Evolutionary conservation across 2,888 invertebrate genomes (phyloP).

Genomic region (Melipona bicolor): DNA sequence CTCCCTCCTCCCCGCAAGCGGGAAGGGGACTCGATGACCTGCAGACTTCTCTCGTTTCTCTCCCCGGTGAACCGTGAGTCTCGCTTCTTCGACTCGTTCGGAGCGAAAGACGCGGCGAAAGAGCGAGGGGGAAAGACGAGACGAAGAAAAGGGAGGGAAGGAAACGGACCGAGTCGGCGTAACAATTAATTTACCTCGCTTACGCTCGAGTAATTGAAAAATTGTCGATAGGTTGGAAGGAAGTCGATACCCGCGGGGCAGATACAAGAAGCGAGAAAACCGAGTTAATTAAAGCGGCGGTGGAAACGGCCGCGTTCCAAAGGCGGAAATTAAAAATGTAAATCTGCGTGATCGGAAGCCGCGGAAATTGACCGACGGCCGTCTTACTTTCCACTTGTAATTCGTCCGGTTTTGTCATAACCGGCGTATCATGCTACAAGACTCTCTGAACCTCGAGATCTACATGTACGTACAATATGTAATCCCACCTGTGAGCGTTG

Average conservation of each 20-base stretch:
- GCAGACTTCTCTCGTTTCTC: constrained; percentile 39
- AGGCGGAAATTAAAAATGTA: constrained; percentile 80
- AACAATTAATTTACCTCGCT: constrained; percentile 78
- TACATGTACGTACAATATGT: background rate
- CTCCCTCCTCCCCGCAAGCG: background rate
- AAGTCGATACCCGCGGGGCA: constrained; percentile 59
- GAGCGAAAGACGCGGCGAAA: background rate
- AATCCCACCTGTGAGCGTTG: background rate
- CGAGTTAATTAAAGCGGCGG: constrained; percentile 79
- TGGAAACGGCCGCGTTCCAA: constrained; percentile 45
- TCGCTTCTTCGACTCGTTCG: background rate
- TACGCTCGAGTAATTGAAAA: constrained; percentile 78
- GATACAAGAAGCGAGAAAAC: constrained; percentile 77
- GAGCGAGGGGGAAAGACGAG: constrained; percentile 12
- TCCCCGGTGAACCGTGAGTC: background rate
- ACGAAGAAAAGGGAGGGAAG: constrained; percentile 14
- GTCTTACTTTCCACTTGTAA: constrained; percentile 54
- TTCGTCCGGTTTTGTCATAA: constrained; percentile 67
- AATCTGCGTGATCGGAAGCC: constrained; percentile 78
- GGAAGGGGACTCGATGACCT: constrained; percentile 51
- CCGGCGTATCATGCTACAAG: constrained; percentile 31
- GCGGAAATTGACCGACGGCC: constrained; percentile 23
- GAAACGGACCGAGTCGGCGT: constrained; percentile 54
- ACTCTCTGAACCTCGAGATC: background rate
- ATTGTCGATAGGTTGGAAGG: constrained; percentile 72